These are phyloP conservation scores for Typhlomys cinereus DNA, from an alignment of 2,113 vertebrate genomes.

Conservation along the genomic window DNA sequence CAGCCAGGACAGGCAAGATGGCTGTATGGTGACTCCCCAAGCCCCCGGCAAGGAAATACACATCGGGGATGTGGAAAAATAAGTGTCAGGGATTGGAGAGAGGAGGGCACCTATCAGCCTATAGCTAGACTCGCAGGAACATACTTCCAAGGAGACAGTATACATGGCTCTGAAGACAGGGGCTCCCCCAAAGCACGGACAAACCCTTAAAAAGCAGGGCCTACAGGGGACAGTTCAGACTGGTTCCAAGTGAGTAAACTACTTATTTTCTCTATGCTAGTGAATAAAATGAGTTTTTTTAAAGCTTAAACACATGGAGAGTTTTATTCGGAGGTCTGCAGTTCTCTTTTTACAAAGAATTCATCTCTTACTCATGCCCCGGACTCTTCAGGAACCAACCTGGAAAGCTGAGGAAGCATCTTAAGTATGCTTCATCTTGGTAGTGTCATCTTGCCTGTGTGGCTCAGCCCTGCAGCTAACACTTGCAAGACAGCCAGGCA, in stretches of 20 bases:
- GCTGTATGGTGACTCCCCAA: not conserved
- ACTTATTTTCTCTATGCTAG: not conserved
- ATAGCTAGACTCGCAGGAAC: not conserved
- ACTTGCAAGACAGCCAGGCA: not conserved
- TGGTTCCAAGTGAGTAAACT: not conserved
- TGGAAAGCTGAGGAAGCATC: not conserved
- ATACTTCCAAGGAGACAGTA: not conserved
- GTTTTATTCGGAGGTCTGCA: not conserved
- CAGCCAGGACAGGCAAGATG: not conserved
- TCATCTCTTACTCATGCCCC: not conserved
- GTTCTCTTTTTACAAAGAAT: not conserved
- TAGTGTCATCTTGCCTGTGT: accelerated
- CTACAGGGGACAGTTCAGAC: not conserved
- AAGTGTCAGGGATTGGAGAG: not conserved
- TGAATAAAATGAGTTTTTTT: not conserved
- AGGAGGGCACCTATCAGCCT: not conserved
- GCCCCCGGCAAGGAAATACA: not conserved
- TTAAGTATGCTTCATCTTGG: not conserved
- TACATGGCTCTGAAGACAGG: not conserved
- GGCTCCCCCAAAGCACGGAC: accelerated
- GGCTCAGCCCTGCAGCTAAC: too few species aligned
- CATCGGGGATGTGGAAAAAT: not conserved
- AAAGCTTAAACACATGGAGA: not conserved
- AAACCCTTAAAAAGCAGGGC: not conserved
- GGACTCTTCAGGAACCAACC: not conserved